Conservation (phyloP, 2,888 invertebrate genomes). For the Xanthia icteritia region DNA sequence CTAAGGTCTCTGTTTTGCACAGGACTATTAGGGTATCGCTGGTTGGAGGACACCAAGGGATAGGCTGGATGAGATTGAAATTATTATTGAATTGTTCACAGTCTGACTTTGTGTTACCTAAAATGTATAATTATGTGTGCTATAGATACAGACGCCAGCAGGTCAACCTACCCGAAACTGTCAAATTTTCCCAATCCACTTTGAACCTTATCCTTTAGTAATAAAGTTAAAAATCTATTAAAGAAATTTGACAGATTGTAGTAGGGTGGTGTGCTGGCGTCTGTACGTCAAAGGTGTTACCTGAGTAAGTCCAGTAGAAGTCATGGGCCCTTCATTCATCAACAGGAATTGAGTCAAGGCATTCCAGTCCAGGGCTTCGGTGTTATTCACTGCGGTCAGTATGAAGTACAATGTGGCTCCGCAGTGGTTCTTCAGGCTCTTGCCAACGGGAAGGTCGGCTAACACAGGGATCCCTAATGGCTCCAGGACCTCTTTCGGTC, state of each 20-base stretch:
- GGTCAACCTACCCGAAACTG: too few species aligned
- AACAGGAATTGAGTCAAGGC: slow-evolving; percentile 89
- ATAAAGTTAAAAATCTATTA: too few species aligned
- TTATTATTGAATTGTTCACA: background rate
- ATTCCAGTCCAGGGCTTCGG: slow-evolving; percentile 90
- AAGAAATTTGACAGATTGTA: too few species aligned
- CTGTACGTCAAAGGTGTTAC: slow-evolving; percentile 70
- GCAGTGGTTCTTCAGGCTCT: slow-evolving; percentile 91
- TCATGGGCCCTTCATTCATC: slow-evolving; percentile 90
- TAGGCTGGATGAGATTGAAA: background rate
- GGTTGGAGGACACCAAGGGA: background rate
- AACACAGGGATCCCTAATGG: slow-evolving; percentile 88
- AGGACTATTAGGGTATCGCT: background rate
- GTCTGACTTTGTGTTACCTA: background rate
- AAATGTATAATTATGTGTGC: too few species aligned
- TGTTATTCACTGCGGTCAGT: slow-evolving; percentile 84
- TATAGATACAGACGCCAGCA: too few species aligned
- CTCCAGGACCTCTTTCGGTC: slow-evolving; percentile 89
- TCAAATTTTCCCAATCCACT: too few species aligned
- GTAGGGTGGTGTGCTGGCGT: too few species aligned
- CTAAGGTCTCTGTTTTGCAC: background rate
- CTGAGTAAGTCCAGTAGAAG: slow-evolving; percentile 91
- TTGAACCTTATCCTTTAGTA: too few species aligned
- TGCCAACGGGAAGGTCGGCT: slow-evolving; percentile 92
- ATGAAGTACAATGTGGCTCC: slow-evolving; percentile 89